Conservation (phyloP, 2,113 vertebrate genomes). For the Misgurnus mizolepis region DNA sequence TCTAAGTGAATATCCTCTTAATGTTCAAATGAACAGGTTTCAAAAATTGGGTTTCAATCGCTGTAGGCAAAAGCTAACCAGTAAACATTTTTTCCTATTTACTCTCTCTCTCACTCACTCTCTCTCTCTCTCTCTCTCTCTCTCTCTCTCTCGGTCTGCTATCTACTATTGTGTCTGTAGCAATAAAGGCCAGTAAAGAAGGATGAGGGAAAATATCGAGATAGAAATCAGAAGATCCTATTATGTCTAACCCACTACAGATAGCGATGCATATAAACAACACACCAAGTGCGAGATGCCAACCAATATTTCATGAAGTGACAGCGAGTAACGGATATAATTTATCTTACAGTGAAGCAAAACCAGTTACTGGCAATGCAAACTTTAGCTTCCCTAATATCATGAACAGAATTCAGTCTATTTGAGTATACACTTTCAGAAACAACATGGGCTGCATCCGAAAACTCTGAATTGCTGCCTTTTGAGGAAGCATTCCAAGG, state of each 20-base stretch:
- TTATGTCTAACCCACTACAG: constrained; percentile 27
- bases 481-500: no score
- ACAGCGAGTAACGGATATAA: constrained; percentile 28
- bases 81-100: constrained; percentile 10
- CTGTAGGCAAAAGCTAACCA: constrained; percentile 27
- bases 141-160: constrained; percentile 1
- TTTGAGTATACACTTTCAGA: no score
- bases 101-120: no score
- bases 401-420: background rate
- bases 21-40: constrained; percentile 8
- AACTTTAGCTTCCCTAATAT: background rate
- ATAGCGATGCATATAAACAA: constrained; percentile 36
- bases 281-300: constrained; percentile 17
- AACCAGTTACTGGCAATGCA: background rate
- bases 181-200: constrained; percentile 24
- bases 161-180: constrained; percentile 8
- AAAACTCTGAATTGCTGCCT: no score
- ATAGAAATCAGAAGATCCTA: constrained; percentile 29
- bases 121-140: no score
- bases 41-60: background rate
- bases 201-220: constrained; percentile 19
- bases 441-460: no score
- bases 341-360: constrained; percentile 6
- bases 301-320: constrained; percentile 34
- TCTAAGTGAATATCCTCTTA: constrained; percentile 16